phyloP scores from a whole-genome alignment of 2,797 vertebrate species.

The Clarias fuscus region DNA sequence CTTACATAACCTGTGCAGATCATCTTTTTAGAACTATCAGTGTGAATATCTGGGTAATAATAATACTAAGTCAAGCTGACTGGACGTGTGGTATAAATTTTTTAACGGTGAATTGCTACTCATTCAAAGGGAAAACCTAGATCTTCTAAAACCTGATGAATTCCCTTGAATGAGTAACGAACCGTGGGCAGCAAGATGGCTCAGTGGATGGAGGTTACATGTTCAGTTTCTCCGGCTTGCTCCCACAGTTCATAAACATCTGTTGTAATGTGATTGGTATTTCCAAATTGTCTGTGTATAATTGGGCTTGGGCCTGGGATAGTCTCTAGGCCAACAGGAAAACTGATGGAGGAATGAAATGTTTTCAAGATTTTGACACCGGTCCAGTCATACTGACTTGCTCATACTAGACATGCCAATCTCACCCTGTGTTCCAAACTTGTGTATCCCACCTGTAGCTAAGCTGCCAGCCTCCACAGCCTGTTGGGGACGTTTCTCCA shows the following conservation, averaged over 20 bases:
- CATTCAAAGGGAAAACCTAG: neutral
- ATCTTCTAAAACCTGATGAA: neutral
- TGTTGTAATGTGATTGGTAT: too few relatives aligned
- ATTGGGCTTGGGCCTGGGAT: too few relatives aligned
- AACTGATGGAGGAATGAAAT: neutral
- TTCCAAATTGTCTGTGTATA: too few relatives aligned
- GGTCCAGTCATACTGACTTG: neutral
- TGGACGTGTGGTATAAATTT: neutral
- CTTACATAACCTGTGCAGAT: neutral
- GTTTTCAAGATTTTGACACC: neutral
- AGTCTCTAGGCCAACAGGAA: too few relatives aligned
- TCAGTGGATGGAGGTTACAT: too few relatives aligned
- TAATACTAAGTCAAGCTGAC: neutral
- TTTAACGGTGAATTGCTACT: neutral
- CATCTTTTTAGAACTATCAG: too few relatives aligned
- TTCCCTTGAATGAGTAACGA: neutral
- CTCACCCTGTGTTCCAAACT: neutral
- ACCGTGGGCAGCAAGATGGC: too few relatives aligned
- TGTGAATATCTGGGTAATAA: neutral
- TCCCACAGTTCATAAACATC: too few relatives aligned
- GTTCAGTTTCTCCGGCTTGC: too few relatives aligned
- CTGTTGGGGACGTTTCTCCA: slow-evolving; percentile 28
- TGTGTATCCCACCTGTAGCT: slow-evolving; percentile 72
- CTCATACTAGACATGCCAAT: neutral
- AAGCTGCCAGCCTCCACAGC: slow-evolving; percentile 76